Evolutionary conservation across 2,113 vertebrate genomes (phyloP), one percentile per base, ranked within the genome.

Genomic region (Colistium nudipinnis): DNA sequence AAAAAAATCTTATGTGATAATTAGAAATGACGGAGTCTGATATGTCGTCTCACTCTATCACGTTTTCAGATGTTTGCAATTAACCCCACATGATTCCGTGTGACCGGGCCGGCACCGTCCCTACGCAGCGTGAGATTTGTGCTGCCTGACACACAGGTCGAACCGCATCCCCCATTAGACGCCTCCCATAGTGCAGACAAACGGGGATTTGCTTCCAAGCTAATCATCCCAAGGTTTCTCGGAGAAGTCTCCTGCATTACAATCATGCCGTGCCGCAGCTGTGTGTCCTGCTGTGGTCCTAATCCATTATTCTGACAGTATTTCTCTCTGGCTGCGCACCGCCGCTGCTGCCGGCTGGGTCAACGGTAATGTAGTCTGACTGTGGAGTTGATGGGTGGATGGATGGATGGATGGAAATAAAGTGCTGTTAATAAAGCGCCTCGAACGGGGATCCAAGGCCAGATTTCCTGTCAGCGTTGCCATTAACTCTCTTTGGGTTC

Each of bases 201-300:
- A 74, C 84, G 80, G 80, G 35, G 72, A 75, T 85, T 70, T 79
- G 80, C 70, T 84, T 79, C 70, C 75, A 35, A 81, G 66, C 76
- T 83, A 70, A 84, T 86, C 35, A n/a, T 64, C 77, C 38, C 48
- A 54, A 71, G 66, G 72, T 84, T 87, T 84, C 48, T 35, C 63
- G 2, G 61, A 61, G 74, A 70, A 74, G 69, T 44, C 70, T 81
- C 75, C 81, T 62, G 78, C 76, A 78, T 80, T 60, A 54, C 75
- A 82, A 75, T 76, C 74, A 43, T 7, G 59, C 61, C 24, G 47
- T 31, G 30, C 44, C 74, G 70, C 74, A 79, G 75, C 69, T 72
- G 73, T 43, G 62, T 59, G 49, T 78, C 84, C 74, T 17, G 66
- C 72, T 59, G 75, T 61, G 59, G 76, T 41, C 44, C 59, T 44